Base-by-base conservation (phyloP, 2,888 invertebrate genomes). In the Noctua pronuba region DNA sequence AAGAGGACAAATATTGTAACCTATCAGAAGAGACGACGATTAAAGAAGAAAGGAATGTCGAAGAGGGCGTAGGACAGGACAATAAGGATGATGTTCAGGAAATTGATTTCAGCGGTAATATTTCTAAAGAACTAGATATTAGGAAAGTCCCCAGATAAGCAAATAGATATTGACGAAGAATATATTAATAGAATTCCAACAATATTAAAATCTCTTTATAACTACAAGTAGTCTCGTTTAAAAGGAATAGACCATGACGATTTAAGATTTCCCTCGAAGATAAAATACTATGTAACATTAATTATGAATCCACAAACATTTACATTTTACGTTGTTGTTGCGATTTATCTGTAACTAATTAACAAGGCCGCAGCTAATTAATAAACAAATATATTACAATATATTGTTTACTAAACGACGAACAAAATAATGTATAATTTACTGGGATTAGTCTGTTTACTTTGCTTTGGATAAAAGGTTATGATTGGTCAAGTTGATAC, bases 311-410 rank as follows among this genome's bases (percentile, higher is more conserved):
- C 72, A 73, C 67, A 78, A 78, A 78, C 49, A 84, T 75, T 77
- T 55, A 77, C 65, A 77, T 65, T 66, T 68, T 71, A 67, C 58
- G 70, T 73, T 77, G 77, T 77, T 72, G 52, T 65, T 77, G 84
- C 68, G 0, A 75, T 83, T 82, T 85, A 87, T 87, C 83, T 80
- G 49, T 85, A 24, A 77, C 70, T 71, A 80, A 79, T 83, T 81
- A 87, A 85, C 75, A 77, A 83, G 86, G 83, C 65, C 81, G 69
- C 16, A 28, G 73, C 68, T 82, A 82, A 87, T 87, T 76, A 85
- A 69, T 75, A 69, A 73, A 79, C 65, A 83, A 81, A 80, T 80
- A 79, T 64, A 68, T 55, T 31, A 75, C 75, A 68, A 31, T 74
- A 62, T 67, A 75, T 71, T 80, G 68, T 87, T 80, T 71, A 83